These are phyloP conservation scores for Rhinoderma darwinii DNA, from an alignment of 2,113 vertebrate species.

Conservation along the genomic window DNA sequence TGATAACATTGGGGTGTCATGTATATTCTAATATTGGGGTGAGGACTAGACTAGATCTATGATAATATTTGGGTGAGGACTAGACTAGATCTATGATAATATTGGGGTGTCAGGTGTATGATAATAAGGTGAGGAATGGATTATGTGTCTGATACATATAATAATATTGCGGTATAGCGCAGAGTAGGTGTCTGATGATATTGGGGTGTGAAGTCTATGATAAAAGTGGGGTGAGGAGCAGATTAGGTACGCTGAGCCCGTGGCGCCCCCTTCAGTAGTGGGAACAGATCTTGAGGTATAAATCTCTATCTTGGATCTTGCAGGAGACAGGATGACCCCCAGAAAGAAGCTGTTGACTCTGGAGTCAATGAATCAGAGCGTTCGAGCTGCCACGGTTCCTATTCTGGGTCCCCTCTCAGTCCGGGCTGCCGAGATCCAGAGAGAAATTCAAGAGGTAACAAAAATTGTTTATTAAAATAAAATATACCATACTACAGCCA, in stretches of 20 bases:
- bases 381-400: neutral
- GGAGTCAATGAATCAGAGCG: neutral
- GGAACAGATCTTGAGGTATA: no score
- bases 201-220: neutral
- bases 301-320: neutral
- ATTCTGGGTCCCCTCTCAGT: neutral
- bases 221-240: neutral
- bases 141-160: neutral
- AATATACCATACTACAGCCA: neutral
- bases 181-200: neutral
- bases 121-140: neutral
- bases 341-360: conserved; percentile 4
- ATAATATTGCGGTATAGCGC: neutral
- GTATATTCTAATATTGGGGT: neutral
- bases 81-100: neutral
- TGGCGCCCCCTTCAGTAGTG: no score
- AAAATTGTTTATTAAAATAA: no score
- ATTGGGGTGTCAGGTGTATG: neutral
- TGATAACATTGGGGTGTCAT: neutral
- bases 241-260: no score
- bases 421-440: neutral
- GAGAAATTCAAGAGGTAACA: conserved; percentile 15
- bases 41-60: neutral
- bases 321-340: neutral
- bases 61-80: neutral